Base-by-base conservation (phyloP, 2,888 invertebrate species). In the Aelia acuminata region DNA sequence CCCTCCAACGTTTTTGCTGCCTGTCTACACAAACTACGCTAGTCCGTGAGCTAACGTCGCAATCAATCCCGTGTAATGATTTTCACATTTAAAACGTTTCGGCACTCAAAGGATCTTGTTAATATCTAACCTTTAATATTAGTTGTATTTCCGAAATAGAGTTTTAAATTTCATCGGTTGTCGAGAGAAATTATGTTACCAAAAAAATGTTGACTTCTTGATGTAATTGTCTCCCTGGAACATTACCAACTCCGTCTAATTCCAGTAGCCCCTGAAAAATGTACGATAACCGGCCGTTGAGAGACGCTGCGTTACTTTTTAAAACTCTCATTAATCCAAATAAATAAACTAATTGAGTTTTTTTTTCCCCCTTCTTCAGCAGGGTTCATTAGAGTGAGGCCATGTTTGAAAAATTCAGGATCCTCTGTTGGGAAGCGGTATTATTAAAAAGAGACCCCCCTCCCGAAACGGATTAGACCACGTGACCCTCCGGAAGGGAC, bases 321-420 rank as follows among this genome's bases (percentile, higher is more conserved):
- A 80, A 87, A 80, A 48, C 49, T 50, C 80, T 87, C 87, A 87
- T 87, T 87, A 87, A 87, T 87, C 39, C 87, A 87, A 87, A 87
- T 87, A 80, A 87, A 87, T 87, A 80, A 87, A 49, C 43, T 87
- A 80, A 80, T 87, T 84, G 80, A 31, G 48, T 50, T 80, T 87
- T 47, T 87, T 43, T 87, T 70, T 63, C 20, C 75, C 31, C 20
- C 47, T 63, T 47, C n/a, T n/a, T n/a, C n/a, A n/a, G 15, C 13
- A 15, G 39, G 70, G 63, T 87, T 87, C 63, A 87, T 87, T 87
- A 87, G 87, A 49, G 43, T 20, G 85, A 53, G 70, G 47, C 43
- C 63, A 39, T 87, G 43, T 43, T 47, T 80, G 87, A 87, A 87
- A 87, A 87, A 87, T 87, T 87, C 57, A 87, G 57, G 20, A 18